Base-by-base conservation (phyloP, 2,797 vertebrate species). In the Meda fulgida region DNA sequence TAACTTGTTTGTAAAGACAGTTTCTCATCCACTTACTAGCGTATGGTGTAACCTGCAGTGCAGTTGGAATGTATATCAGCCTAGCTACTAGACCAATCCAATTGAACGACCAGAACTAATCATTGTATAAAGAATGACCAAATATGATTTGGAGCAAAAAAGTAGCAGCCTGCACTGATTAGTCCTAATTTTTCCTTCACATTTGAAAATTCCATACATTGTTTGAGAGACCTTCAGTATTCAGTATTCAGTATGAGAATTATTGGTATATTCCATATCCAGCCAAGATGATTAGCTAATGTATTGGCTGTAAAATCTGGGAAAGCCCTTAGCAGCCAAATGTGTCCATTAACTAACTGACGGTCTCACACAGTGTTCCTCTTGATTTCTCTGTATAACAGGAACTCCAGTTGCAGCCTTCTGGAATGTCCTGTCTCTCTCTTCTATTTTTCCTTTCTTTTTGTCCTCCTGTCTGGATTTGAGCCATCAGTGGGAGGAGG, bases 381-480 rank as follows among this genome's bases (percentile, higher is more conserved):
- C 78, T 77, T 83, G 72, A 55, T 26, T 83, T 80, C 34, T 73
- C n/a, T 80, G 48, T 53, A 76, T 65, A 69, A 80, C 67, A 51
- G 66, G 55, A 83, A 78, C 29, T 73, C 23, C 77, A 88, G 31
- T 63, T 78, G 40, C 80, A n/a, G 38, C 10, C 31, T 55, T 84
- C 70, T 89, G 85, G 88, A 90, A 89, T 81, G 72, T 86, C 85
- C 79, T 72, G 34, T 80, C 55, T 83, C 81, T 83, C 66, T 71
- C 51, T 58, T 21, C 36, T 66, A 23, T 78, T 79, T 81, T 73
- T 83, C 23, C 65, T 40, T 53, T 78, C 78, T 84, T 86, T 70
- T 66, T 80, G 21, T 65, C 79, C 58, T 81, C 40, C 75, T 80
- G 38, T 79, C 66, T 69, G 53, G 67, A 69, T 53, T 6, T 4